phyloP scores from a whole-genome alignment of 2,113 vertebrate genomes.

The Protomyctophum bolini region DNA sequence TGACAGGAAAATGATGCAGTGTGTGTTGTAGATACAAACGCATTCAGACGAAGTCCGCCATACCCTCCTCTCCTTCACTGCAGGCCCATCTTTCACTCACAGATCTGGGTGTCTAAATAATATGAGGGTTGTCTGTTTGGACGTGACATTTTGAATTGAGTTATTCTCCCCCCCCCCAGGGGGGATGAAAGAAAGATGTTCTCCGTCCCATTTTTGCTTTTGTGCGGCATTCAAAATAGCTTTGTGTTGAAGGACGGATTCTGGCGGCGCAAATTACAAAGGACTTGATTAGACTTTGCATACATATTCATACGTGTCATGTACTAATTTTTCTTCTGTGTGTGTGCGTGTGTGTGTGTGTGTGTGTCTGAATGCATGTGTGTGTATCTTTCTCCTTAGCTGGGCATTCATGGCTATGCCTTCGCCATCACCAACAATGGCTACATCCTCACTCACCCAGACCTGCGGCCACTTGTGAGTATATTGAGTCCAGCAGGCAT shows the following conservation, averaged over 20 bases:
- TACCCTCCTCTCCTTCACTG: not conserved
- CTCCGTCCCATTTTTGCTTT: constrained; percentile 55
- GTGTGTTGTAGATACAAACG: constrained; percentile 3
- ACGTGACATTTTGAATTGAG: constrained; percentile 66
- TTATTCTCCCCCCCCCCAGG: constrained; percentile 40
- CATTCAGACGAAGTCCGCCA: constrained; percentile 10
- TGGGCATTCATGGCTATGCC: constrained; percentile 98
- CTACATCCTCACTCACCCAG: constrained; percentile 97
- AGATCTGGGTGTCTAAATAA: too few species aligned
- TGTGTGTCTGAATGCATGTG: constrained; percentile 24
- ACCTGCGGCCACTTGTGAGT: constrained; percentile 95
- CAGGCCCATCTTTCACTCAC: too few species aligned
- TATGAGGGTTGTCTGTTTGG: constrained; percentile 10
- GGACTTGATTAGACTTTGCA: constrained; percentile 59
- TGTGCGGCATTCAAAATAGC: constrained; percentile 52
- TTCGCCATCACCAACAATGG: constrained; percentile 99
- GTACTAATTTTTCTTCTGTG: constrained; percentile 21
- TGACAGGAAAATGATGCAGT: constrained; percentile 49
- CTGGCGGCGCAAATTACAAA: constrained; percentile 49
- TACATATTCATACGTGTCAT: constrained; percentile 50
- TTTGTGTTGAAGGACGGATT: constrained; percentile 39
- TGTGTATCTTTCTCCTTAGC: constrained; percentile 73
- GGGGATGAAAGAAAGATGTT: constrained; percentile 46
- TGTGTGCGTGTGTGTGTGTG: constrained; percentile 24
- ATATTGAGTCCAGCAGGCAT: constrained; percentile 33